These are phyloP conservation scores for Spisula subtruncata DNA, from an alignment of 2,888 invertebrate species.

Conservation along the genomic window DNA sequence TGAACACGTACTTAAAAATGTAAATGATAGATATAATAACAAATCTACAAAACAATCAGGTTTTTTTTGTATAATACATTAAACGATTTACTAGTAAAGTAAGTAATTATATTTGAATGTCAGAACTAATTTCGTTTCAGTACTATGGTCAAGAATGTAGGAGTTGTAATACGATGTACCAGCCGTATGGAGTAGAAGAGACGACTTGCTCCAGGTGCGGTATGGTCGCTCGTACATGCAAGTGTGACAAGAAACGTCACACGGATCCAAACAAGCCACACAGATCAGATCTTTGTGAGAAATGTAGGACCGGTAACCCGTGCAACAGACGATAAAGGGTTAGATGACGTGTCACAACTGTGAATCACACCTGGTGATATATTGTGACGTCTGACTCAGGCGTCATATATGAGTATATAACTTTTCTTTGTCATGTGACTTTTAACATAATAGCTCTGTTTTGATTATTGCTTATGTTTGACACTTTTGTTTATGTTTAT, in stretches of 20 bases:
- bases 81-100: too few relatives aligned
- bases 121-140: constrained; percentile 42
- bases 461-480: too few relatives aligned
- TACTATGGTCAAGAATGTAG: constrained; percentile 77
- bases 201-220: constrained; percentile 72
- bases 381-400: too few relatives aligned
- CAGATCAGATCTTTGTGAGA: constrained; percentile 75
- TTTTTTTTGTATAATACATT: too few relatives aligned
- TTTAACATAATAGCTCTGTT: too few relatives aligned
- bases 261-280: constrained; percentile 76
- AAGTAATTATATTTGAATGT: background rate
- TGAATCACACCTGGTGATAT: too few relatives aligned
- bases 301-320: constrained; percentile 65
- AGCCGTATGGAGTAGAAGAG: constrained; percentile 74
- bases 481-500: too few relatives aligned
- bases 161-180: constrained; percentile 67
- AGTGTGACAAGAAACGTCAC: constrained; percentile 63
- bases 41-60: too few relatives aligned
- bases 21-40: too few relatives aligned
- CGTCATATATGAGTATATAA: too few relatives aligned
- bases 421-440: too few relatives aligned
- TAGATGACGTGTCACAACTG: background rate
- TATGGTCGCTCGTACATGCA: constrained; percentile 55
- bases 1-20: too few relatives aligned
- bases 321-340: constrained; percentile 21